phyloP scores from a whole-genome alignment of 2,888 invertebrate genomes.

The Nudaria mundana region DNA sequence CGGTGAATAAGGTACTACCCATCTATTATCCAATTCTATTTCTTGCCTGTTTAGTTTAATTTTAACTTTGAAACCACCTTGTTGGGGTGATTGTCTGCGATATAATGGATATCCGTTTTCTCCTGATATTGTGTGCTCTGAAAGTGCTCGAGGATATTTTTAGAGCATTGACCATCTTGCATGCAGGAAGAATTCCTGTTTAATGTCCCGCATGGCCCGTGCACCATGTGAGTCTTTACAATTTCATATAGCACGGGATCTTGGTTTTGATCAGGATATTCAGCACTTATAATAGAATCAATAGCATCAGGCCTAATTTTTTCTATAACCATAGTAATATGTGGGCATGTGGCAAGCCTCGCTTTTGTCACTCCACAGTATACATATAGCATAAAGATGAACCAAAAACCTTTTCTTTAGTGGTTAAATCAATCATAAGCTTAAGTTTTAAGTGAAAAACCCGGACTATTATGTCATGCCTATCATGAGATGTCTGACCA shows the following conservation, averaged over 20 bases:
- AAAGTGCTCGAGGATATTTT: neutral
- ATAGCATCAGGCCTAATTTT: neutral
- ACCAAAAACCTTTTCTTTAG: no score
- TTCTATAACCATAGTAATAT: neutral
- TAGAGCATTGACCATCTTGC: neutral
- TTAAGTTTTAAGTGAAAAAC: no score
- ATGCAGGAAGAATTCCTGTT: neutral
- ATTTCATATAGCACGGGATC: neutral
- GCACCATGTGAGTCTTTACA: neutral
- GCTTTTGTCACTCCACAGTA: neutral
- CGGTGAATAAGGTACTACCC: constrained; percentile 7
- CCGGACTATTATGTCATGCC: no score
- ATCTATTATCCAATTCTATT: neutral
- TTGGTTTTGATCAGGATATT: neutral
- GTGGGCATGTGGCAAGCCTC: constrained; percentile 12
- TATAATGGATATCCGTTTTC: neutral
- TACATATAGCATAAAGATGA: no score
- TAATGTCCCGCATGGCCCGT: neutral
- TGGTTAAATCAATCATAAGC: no score
- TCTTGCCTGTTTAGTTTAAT: neutral
- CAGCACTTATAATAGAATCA: neutral
- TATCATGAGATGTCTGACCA: no score
- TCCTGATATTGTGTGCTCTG: neutral
- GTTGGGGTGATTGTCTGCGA: neutral
- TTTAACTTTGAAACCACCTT: no score